Base-by-base conservation (phyloP, 2,113 vertebrate species). In the Chamaea fasciata region DNA sequence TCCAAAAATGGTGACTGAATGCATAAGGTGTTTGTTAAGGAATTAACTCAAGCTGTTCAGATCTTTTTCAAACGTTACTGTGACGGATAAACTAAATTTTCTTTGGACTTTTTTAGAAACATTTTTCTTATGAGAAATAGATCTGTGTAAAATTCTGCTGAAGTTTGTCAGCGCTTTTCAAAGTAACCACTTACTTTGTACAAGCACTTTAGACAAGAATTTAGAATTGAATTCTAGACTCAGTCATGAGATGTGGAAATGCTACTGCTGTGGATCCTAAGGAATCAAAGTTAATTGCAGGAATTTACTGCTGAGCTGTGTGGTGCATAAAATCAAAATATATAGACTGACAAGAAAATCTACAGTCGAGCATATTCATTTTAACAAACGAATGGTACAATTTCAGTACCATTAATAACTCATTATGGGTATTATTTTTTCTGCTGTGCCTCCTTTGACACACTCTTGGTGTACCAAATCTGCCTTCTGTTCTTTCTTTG, bases 261-360 rank as follows among this genome's bases (percentile, higher is more conserved):
- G 63, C 44, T 75, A 7, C 67, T 86, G 62, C 80, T 68, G 63
- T 83, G 87, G 80, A 94, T 94, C 71, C 71, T 86, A 63, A 90
- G 91, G 71, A 92, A 88, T 86, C 23, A 4, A 87, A 90, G 35
- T 67, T 90, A 96, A 90, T 95, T 96, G 87, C 75, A 85, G 42
- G 86, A 90, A 86, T 92, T 96, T 83, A 59, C 76, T 89, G 89
- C 71, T 55, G 79, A 94, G 79, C 19, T 94, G 42, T 88, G 70
- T 75, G 62, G 75, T 62, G 70, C 70, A 39, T 85, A 57, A 83
- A 79, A 91, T 92, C 71, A 92, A 91, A 95, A 90, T 83, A 90
- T 92, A 94, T 79, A 92, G 87, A 86, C 87, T 90, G 67, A 83
- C 67, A 90, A 76, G 89, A 65, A 91, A 76, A 90, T 71, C 62